Conservation (phyloP, 2,113 vertebrate species). For the Anoura caudifer region DNA sequence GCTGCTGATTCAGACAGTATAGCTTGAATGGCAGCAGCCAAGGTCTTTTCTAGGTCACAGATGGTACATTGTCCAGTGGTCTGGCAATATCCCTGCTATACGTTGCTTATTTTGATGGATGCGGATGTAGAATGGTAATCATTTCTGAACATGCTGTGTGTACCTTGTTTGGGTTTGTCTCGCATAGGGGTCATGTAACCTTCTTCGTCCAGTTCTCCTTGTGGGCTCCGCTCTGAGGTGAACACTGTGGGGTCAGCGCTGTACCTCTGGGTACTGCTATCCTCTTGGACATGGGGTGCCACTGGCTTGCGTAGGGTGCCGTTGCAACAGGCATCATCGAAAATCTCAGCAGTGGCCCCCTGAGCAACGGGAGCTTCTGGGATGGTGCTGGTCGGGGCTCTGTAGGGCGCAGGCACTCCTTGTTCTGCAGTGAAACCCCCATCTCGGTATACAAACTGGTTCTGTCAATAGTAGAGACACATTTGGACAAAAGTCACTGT, state of each 20-base stretch:
- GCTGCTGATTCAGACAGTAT: background rate
- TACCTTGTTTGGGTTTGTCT: slow-evolving; percentile 94
- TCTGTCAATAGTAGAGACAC: slow-evolving; percentile 79
- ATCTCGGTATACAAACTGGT: slow-evolving; percentile 93
- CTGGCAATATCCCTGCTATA: no score
- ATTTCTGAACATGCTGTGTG: background rate
- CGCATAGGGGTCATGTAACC: slow-evolving; percentile 96
- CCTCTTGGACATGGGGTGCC: slow-evolving; percentile 82
- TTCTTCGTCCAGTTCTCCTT: slow-evolving; percentile 90
- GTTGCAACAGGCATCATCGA: slow-evolving; percentile 92
- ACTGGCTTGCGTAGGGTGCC: slow-evolving; percentile 90
- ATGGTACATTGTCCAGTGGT: background rate
- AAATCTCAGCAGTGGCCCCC: slow-evolving; percentile 83
- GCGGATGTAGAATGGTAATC: background rate
- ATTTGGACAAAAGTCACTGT: background rate
- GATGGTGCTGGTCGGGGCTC: slow-evolving; percentile 79
- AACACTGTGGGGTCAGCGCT: slow-evolving; percentile 95
- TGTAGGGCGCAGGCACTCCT: slow-evolving; percentile 77
- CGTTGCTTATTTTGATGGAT: background rate
- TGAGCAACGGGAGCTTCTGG: slow-evolving; percentile 83
- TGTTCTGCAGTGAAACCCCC: slow-evolving; percentile 84
- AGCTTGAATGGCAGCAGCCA: no score
- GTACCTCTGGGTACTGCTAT: slow-evolving; percentile 92
- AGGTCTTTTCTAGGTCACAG: background rate
- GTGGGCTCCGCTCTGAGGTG: slow-evolving; percentile 84